These are phyloP conservation scores for Labeo calbasu DNA, from an alignment of 2,797 vertebrate genomes.

Conservation along the genomic window DNA sequence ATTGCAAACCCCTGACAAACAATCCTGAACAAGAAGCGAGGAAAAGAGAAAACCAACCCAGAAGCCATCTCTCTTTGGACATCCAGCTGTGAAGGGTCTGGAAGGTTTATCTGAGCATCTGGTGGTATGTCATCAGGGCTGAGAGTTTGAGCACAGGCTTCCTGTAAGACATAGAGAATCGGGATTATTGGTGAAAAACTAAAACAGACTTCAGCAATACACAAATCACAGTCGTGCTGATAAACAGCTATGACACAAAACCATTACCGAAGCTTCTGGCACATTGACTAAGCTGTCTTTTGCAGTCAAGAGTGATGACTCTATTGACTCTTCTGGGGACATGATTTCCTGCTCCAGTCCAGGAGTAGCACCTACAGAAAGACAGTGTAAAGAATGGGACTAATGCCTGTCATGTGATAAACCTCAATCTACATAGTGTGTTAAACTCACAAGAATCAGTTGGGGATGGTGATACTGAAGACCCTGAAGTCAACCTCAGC, in stretches of 20 bases:
- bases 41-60: slow-evolving; percentile 8
- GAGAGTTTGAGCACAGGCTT: slow-evolving; percentile 40
- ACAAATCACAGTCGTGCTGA: neutral
- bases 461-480: slow-evolving; percentile 90
- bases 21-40: neutral
- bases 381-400: neutral
- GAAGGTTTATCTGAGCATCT: slow-evolving; percentile 4
- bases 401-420: neutral
- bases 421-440: neutral
- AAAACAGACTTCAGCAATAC: neutral
- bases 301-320: slow-evolving; percentile 81
- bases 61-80: slow-evolving; percentile 34
- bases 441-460: slow-evolving; percentile 89
- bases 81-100: slow-evolving; percentile 29
- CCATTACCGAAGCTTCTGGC: slow-evolving; percentile 84
- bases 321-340: slow-evolving; percentile 85
- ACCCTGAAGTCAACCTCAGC: slow-evolving; percentile 94
- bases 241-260: neutral
- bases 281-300: slow-evolving; percentile 81
- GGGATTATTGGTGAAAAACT: neutral
- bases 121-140: slow-evolving; percentile 13
- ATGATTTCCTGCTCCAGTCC: slow-evolving; percentile 88
- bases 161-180: slow-evolving; percentile 42
- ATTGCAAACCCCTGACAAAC: neutral
- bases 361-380: slow-evolving; percentile 85